These are phyloP conservation scores for Athalia circularis DNA, from an alignment of 2,888 invertebrate genomes.

Conservation along the genomic window DNA sequence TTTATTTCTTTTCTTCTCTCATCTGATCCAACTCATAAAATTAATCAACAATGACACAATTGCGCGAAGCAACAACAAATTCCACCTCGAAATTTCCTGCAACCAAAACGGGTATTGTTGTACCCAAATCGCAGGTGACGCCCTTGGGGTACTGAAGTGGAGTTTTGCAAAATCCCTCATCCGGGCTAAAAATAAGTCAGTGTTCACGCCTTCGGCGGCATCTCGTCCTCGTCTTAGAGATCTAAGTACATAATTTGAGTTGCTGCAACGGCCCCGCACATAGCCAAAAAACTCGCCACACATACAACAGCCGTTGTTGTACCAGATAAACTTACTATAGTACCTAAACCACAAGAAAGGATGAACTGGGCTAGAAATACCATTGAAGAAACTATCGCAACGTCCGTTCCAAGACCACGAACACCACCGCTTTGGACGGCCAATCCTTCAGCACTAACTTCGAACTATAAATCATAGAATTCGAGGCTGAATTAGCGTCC, in stretches of 20 bases:
- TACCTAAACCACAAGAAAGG: slow-evolving; percentile 90
- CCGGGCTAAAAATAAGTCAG: background rate
- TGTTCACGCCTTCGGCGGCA: background rate
- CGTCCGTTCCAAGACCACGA: slow-evolving; percentile 96
- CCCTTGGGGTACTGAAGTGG: too few relatives aligned
- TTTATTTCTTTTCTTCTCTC: too few relatives aligned
- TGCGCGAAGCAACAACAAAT: too few relatives aligned
- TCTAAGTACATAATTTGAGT: slow-evolving; percentile 93
- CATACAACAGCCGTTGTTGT: slow-evolving; percentile 93
- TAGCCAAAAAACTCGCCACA: slow-evolving; percentile 89
- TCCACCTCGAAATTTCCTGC: too few relatives aligned
- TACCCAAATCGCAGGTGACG: too few relatives aligned
- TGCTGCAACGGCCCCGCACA: slow-evolving; percentile 89
- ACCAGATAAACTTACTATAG: slow-evolving; percentile 86
- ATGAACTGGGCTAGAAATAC: slow-evolving; percentile 96
- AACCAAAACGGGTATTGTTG: too few relatives aligned
- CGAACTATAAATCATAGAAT: slow-evolving; percentile 76
- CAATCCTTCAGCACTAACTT: slow-evolving; percentile 76
- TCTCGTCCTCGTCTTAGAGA: slow-evolving; percentile 76
- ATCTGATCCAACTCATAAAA: too few relatives aligned
- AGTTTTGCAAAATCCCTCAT: background rate
- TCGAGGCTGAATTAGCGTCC: background rate
- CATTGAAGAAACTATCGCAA: slow-evolving; percentile 96
- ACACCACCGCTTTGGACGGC: slow-evolving; percentile 78
- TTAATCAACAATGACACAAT: too few relatives aligned